These are phyloP conservation scores for Oscheius sp. DNA, from an alignment of 2,888 invertebrate genomes.

Conservation along the genomic window DNA sequence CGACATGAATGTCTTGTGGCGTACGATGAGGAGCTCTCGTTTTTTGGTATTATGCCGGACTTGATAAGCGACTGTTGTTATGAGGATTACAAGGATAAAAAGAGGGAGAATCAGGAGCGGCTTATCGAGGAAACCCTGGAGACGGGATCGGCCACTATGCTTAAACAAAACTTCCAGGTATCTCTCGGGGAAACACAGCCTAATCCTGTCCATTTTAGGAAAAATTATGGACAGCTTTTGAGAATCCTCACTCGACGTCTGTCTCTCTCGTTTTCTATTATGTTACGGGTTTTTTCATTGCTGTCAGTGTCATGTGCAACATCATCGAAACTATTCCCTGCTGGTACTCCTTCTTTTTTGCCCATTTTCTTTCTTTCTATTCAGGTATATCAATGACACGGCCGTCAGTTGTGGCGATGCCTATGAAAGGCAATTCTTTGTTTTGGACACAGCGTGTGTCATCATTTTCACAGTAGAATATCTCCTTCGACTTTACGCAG, in stretches of 20 bases:
- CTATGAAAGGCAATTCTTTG: conserved; percentile 86
- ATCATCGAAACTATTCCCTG: conserved; percentile 85
- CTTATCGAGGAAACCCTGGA: conserved; percentile 87
- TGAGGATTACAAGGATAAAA: conserved; percentile 98
- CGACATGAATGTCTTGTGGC: conserved; percentile 98
- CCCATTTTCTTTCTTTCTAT: background rate
- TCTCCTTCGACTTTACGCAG: conserved; percentile 89
- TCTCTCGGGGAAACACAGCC: background rate
- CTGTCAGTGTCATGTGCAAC: conserved; percentile 98
- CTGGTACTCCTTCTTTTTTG: conserved; percentile 41
- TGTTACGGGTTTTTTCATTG: conserved; percentile 95
- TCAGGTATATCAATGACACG: conserved; percentile 49
- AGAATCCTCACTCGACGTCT: conserved; percentile 98
- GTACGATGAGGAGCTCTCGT: conserved; percentile 98
- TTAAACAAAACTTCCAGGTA: conserved; percentile 63
- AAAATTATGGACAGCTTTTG: conserved; percentile 97
- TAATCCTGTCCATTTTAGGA: conserved; percentile 53
- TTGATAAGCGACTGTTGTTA: conserved; percentile 99
- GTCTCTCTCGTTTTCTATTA: conserved; percentile 99
- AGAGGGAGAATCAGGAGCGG: conserved; percentile 97
- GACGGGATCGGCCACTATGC: conserved; percentile 60
- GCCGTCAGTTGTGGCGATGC: conserved; percentile 89
- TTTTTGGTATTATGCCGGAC: conserved; percentile 92
- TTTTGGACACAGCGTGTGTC: conserved; percentile 98
- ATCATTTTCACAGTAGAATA: conserved; percentile 99